Conservation (phyloP, 1,140 invertebrate species). For the Sycophaga agraensis region DNA sequence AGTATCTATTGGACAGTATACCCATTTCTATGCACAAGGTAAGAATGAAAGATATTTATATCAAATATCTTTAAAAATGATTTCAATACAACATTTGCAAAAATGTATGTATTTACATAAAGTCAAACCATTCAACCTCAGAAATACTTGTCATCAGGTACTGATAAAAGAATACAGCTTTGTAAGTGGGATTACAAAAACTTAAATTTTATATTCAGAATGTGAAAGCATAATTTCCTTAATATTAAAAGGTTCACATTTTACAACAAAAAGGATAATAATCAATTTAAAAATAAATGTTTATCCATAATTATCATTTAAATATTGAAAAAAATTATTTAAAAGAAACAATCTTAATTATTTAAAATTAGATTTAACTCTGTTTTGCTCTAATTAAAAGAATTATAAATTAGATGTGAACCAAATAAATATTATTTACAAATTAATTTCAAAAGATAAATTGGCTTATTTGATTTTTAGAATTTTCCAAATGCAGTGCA, state of each 20-base stretch:
- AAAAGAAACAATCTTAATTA: background rate
- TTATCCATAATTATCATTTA: background rate
- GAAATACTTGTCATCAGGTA: too few relatives aligned
- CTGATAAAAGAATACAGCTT: too few relatives aligned
- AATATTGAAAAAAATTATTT: background rate
- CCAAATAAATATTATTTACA: background rate
- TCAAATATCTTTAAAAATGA: too few relatives aligned
- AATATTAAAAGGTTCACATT: too few relatives aligned
- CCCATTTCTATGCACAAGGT: slow-evolving; percentile 62
- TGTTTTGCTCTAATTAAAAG: background rate
- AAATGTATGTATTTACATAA: too few relatives aligned
- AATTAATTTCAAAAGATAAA: background rate
- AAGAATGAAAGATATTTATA: too few relatives aligned
- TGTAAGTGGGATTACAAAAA: too few relatives aligned
- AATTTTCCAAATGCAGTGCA: slow-evolving; percentile 45
- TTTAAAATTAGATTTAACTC: background rate
- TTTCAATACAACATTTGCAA: too few relatives aligned
- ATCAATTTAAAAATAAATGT: background rate
- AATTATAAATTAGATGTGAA: background rate
- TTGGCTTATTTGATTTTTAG: slow-evolving; percentile 31
- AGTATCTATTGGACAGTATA: slow-evolving; percentile 67
- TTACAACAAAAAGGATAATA: too few relatives aligned
- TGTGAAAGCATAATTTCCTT: too few relatives aligned
- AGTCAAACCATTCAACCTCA: too few relatives aligned
- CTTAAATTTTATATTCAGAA: too few relatives aligned